These are phyloP conservation scores for Todiramphus chloris DNA, from an alignment of 2,113 vertebrate species.

Conservation along the genomic window DNA sequence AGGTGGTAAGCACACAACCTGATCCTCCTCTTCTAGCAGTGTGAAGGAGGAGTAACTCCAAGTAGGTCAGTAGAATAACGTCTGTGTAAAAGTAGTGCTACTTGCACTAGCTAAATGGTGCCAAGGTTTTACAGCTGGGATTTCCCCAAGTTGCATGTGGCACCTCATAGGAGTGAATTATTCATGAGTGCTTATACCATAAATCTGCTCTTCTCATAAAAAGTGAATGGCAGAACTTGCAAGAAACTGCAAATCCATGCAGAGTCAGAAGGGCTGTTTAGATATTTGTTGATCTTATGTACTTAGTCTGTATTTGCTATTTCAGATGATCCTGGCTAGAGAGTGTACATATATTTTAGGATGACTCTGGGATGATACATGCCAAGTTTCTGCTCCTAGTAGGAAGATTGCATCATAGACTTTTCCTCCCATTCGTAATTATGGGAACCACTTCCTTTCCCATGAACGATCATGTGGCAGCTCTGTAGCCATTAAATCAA, in stretches of 20 bases:
- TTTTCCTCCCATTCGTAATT: neutral
- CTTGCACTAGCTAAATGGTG: neutral
- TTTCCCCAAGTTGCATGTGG: constrained; percentile 35
- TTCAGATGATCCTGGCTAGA: neutral
- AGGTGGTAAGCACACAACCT: neutral
- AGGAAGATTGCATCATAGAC: neutral
- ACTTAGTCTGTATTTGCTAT: neutral
- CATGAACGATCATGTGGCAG: neutral
- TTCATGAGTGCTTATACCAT: constrained; percentile 34
- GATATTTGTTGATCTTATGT: neutral
- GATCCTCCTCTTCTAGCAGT: neutral
- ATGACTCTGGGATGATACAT: neutral
- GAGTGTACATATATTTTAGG: neutral
- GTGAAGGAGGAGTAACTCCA: constrained; percentile 7
- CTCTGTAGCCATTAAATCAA: neutral
- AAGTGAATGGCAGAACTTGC: constrained; percentile 15
- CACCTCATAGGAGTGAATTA: constrained; percentile 31
- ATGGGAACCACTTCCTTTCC: neutral
- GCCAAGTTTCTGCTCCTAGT: neutral
- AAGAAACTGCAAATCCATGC: neutral
- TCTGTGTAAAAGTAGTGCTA: constrained; percentile 1
- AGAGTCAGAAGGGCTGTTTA: neutral
- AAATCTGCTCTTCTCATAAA: constrained; percentile 37
- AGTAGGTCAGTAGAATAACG: constrained; percentile 52
- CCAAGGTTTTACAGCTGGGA: constrained; percentile 44